Conservation (phyloP, 92 coral and sea anemone genomes). For the Epizoanthus fatuus region DNA sequence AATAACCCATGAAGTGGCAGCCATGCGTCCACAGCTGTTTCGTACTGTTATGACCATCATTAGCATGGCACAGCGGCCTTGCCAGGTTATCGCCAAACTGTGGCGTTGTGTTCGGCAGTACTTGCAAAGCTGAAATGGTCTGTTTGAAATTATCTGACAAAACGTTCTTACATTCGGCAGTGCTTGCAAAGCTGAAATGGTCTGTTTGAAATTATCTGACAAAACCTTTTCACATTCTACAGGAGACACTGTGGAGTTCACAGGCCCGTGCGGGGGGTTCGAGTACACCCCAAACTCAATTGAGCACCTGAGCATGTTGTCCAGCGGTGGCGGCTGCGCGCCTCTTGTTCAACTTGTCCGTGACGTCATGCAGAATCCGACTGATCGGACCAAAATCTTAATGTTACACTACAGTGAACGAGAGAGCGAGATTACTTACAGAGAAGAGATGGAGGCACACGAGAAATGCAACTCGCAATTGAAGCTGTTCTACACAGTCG, state of each 20-base stretch:
- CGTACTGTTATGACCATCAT: no score
- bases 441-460: conserved; percentile 47
- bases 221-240: background rate
- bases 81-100: no score
- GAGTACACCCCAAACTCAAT: conserved; percentile 68
- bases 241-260: conserved; percentile 69
- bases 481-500: conserved; percentile 50
- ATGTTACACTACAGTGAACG: conserved; percentile 50
- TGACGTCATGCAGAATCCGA: conserved; percentile 44
- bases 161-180: background rate
- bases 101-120: background rate
- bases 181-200: background rate
- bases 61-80: no score
- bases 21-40: no score
- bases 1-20: no score
- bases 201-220: no score
- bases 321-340: conserved; percentile 64
- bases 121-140: no score
- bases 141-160: no score
- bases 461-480: conserved; percentile 3
- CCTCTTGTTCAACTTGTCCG: conserved; percentile 66
- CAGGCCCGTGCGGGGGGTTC: conserved; percentile 76
- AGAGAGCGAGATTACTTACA: conserved; percentile 61
- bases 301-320: conserved; percentile 59
- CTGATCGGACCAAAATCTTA: conserved; percentile 46